Evolutionary conservation across 2,113 vertebrate species (phyloP).

Genomic region (Zosterops hypoxanthus): DNA sequence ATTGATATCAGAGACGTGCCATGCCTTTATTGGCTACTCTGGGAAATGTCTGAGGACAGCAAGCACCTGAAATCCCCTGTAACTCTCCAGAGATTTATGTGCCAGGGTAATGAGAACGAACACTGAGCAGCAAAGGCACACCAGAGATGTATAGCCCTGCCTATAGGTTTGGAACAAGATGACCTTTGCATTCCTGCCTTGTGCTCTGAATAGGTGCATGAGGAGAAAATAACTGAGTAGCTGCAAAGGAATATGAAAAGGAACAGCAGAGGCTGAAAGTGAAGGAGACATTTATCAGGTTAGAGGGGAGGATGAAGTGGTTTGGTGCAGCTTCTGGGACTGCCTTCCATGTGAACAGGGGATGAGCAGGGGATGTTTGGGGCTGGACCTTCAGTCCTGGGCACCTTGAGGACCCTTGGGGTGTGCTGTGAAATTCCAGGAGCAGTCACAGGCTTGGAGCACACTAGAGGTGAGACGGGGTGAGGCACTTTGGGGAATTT

Average conservation of each 20-base stretch:
- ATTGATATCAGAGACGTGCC: not conserved
- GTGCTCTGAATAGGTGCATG: not conserved
- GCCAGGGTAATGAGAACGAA: not conserved
- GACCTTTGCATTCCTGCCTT: not conserved
- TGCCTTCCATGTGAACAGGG: not conserved
- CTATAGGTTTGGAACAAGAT: not conserved
- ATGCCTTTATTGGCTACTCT: not conserved
- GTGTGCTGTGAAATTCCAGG: not conserved
- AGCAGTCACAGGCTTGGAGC: not conserved
- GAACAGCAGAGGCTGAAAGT: not conserved
- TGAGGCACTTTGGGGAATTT: not conserved
- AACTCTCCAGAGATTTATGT: constrained; percentile 4
- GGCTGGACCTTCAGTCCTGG: not conserved
- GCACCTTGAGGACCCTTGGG: not conserved
- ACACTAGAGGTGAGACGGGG: not conserved
- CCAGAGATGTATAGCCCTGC: not conserved
- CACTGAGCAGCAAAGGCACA: not conserved
- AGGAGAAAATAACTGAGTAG: not conserved
- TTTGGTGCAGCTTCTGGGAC: not conserved
- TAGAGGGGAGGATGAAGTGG: not conserved
- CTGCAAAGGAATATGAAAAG: not conserved
- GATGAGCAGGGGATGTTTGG: not conserved
- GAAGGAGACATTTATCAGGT: not conserved
- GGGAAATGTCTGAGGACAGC: not conserved
- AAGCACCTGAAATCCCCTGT: not conserved